These are phyloP conservation scores for Caranx melampygus DNA, from an alignment of 2,113 vertebrate species.

Conservation along the genomic window DNA sequence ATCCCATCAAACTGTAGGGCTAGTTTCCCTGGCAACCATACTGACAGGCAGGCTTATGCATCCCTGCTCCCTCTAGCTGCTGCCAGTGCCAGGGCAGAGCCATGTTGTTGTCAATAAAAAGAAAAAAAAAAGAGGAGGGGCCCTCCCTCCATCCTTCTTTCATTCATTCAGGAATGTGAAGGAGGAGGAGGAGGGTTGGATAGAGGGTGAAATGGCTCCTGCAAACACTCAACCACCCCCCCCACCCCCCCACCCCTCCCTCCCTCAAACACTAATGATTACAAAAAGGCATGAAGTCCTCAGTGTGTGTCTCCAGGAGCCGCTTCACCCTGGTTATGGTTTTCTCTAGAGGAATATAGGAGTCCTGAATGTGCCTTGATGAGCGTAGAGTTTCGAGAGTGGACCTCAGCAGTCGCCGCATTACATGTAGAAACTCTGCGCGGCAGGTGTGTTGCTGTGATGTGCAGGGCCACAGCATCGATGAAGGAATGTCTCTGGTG, in stretches of 20 bases:
- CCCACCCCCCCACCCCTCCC: background rate
- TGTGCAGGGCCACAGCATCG: slow-evolving; percentile 38
- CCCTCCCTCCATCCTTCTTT: slow-evolving; percentile 34
- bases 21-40: slow-evolving; percentile 60
- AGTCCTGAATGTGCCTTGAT: slow-evolving; percentile 79
- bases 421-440: slow-evolving; percentile 33
- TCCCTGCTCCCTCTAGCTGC: slow-evolving; percentile 27
- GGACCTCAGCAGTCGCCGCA: slow-evolving; percentile 29
- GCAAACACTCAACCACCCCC: slow-evolving; percentile 5
- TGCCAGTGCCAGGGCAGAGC: slow-evolving; percentile 18
- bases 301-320: slow-evolving; percentile 27
- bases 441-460: slow-evolving; percentile 38
- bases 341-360: slow-evolving; percentile 37
- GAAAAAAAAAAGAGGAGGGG: slow-evolving; percentile 44
- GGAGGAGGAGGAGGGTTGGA: slow-evolving; percentile 34
- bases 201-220: slow-evolving; percentile 53
- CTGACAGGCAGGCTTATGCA: slow-evolving; percentile 38
- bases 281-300: background rate
- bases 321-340: slow-evolving; percentile 2
- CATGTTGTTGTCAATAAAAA: slow-evolving; percentile 39
- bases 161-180: slow-evolving; percentile 72
- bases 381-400: slow-evolving; percentile 57
- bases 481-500: slow-evolving; percentile 76
- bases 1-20: slow-evolving; percentile 15
- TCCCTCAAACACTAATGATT: too few species aligned